A percentile compares a stretch with the other conserved stretches of the same genome.
phyloP scores from a whole-genome alignment of 2,888 invertebrate species.

The Biston stratarius region DNA sequence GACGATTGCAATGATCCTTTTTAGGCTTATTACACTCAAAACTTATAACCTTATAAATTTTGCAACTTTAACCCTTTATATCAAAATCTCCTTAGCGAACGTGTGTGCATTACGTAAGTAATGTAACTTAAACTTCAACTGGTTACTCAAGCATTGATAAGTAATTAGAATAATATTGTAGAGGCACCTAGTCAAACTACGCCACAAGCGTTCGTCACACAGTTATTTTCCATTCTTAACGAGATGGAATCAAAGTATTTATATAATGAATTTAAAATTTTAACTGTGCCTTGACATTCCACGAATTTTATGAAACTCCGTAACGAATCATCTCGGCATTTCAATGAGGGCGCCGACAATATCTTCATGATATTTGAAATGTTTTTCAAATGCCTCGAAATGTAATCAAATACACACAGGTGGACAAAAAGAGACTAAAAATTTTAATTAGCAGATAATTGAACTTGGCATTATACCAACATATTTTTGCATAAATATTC shows the following conservation, averaged over 20 bases:
- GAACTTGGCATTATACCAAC: constrained; percentile 5
- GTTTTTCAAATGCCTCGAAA: constrained; percentile 14
- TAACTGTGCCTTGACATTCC: constrained; percentile 29
- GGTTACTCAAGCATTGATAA: too few relatives aligned
- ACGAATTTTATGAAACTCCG: constrained; percentile 22
- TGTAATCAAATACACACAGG: constrained; percentile 24
- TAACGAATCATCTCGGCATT: constrained; percentile 24
- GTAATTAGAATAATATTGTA: too few relatives aligned
- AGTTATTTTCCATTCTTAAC: constrained; percentile 13
- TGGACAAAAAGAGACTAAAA: constrained; percentile 7
- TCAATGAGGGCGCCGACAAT: constrained; percentile 22
- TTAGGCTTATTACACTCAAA: too few relatives aligned
- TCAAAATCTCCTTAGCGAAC: too few relatives aligned
- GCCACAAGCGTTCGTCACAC: background rate
- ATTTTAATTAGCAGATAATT: constrained; percentile 23
- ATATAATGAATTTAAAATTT: background rate
- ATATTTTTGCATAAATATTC: constrained; percentile 11
- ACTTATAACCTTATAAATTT: too few relatives aligned
- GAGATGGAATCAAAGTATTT: constrained; percentile 3
- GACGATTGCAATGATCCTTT: too few relatives aligned
- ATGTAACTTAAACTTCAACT: too few relatives aligned
- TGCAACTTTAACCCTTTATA: too few relatives aligned
- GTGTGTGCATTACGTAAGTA: too few relatives aligned
- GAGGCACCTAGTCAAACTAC: too few relatives aligned
- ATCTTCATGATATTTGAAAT: constrained; percentile 5